phyloP scores from a whole-genome alignment of 2,113 vertebrate species.

The Illadopsis cleaveri region DNA sequence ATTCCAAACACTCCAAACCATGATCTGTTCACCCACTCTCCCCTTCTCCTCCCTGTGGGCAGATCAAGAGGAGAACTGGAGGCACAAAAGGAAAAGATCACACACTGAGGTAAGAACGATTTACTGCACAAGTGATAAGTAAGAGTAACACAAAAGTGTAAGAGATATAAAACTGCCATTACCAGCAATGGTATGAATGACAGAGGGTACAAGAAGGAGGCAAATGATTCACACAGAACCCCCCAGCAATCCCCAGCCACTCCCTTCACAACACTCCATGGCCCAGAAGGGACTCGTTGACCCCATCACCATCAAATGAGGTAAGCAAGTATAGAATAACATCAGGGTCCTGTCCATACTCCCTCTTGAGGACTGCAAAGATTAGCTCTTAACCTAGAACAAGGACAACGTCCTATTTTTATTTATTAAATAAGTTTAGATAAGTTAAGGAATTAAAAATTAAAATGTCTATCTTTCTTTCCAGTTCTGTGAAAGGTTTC shows the following conservation, averaged over 20 bases:
- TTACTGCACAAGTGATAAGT: background rate
- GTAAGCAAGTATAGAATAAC: background rate
- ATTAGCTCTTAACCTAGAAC: background rate
- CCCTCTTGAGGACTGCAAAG: background rate
- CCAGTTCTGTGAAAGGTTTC: background rate
- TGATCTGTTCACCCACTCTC: rapidly evolving
- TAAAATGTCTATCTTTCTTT: background rate
- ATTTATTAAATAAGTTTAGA: no score
- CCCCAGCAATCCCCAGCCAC: background rate
- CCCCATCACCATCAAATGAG: no score
- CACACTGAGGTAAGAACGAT: background rate
- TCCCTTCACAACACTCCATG: background rate
- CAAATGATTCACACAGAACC: background rate
- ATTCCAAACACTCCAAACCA: background rate
- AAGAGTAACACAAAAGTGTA: background rate
- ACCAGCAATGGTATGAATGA: background rate
- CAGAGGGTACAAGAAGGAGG: background rate
- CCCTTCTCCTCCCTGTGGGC: background rate
- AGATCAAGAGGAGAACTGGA: background rate
- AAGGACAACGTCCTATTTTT: background rate
- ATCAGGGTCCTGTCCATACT: background rate
- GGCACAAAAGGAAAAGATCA: background rate
- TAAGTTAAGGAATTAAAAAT: background rate
- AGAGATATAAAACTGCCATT: background rate
- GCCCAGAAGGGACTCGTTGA: rapidly evolving